These are phyloP conservation scores for Petromus typicus DNA, from an alignment of 2,113 vertebrate genomes.

Conservation along the genomic window DNA sequence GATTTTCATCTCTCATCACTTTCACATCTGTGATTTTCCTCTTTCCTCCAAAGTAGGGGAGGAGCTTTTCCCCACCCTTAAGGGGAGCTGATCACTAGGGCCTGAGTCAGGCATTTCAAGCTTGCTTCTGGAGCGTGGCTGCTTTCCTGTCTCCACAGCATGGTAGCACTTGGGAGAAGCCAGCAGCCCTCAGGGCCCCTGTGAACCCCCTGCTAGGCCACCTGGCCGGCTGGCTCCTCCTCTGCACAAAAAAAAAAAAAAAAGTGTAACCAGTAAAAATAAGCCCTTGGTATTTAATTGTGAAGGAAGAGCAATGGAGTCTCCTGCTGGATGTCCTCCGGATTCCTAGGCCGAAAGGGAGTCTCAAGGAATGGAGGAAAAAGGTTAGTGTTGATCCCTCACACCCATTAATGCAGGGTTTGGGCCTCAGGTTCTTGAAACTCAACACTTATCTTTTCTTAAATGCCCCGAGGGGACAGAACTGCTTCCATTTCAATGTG, in stretches of 20 bases:
- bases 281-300: background rate
- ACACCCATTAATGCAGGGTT: background rate
- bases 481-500: constrained; percentile 13
- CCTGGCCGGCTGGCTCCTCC: background rate
- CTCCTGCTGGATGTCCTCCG: background rate
- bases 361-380: background rate
- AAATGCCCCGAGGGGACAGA: background rate
- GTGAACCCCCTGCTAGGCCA: background rate
- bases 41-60: background rate
- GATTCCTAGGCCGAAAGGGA: background rate
- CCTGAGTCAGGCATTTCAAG: background rate
- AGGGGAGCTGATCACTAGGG: constrained; percentile 23
- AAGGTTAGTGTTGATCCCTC: background rate
- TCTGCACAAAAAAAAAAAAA: background rate
- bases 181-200: background rate
- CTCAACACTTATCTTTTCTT: constrained; percentile 31
- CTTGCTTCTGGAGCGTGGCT: background rate
- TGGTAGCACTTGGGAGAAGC: background rate
- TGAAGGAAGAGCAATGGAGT: background rate
- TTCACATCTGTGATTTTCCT: constrained; percentile 60
- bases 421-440: background rate
- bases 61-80: background rate
- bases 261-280: background rate
- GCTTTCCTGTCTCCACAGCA: background rate
- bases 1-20: constrained; percentile 50